Base-by-base conservation (phyloP, 1,140 invertebrate species). In the Drosophila ficusphila region DNA sequence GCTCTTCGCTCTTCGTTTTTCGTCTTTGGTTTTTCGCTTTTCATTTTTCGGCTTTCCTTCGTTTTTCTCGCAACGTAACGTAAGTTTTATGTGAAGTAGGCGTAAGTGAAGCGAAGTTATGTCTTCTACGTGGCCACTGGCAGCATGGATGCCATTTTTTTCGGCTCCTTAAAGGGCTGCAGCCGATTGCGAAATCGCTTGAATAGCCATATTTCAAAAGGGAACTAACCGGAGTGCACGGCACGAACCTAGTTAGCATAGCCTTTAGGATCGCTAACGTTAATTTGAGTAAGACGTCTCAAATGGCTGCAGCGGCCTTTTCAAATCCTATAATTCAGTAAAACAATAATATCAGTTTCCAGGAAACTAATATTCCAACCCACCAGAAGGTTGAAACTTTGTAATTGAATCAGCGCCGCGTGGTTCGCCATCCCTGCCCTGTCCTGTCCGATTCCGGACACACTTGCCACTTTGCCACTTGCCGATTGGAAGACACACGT, bases 21-120 rank as follows among this genome's bases (percentile, higher is more conserved):
- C 18, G 4, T 18, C 7, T 16, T 11, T 29, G 4, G 14, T 12
- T 11, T 14, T 41, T 2, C 16, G 8, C 23, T 31, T 9, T 36
- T 14, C 23, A n/a, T 6, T 18, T 8, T 16, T 11, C 34, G 4
- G 14, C 16, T 11, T 14, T 19, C 16, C 25, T 41, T 2, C 16
- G 8, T 27, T 31, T 9, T 36, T 14, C 23, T 36, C 31, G 56
- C 34, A 48, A 12, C 27, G 48, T 69, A 38, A 48, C 41, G 39
- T 33, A 53, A 72, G 72, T 76, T 76, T 79, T 68, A 68, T 81
- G 81, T 53, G 76, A 69, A 86, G 81, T 85, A 76, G 81, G 81
- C 81, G 81, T 74, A 81, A 85, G 68, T 85, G 61, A 61, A 48
- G 57, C 51, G 36, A 69, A 85, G 79, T 85, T 86, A 86, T 81